Evolutionary conservation across 2,113 vertebrate genomes (phyloP), one percentile per base, ranked within the genome.

Genomic region (Callipepla californica): DNA sequence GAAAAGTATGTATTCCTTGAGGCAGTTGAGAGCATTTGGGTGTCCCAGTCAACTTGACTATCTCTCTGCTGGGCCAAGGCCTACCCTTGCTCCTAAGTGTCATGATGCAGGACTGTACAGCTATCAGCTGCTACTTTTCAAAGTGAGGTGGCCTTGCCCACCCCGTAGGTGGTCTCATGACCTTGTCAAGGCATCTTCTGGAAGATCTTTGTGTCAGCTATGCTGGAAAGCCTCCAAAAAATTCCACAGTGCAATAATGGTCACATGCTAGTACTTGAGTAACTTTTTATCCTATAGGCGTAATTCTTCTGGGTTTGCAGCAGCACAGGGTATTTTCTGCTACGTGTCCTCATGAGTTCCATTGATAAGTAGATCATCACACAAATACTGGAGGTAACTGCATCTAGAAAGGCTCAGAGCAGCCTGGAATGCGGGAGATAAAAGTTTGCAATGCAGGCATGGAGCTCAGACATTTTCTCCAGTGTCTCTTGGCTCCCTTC

Each of bases 21-120:
- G 13, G 28, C 32, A 67, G 16, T 5, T 80, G 21, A 53, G 22
- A 68, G 34, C 12, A 34, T 20, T 38, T 0, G 2, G 28, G 11
- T 34, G 62, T 80, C 17, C 19, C 36, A 74, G 28, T 22, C 16
- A 23, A 58, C 36, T 40, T 87, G 20, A 21, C 19, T 30, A 6
- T 40, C 15, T 5, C 11, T n/a, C 74, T 80, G 11, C 22, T 30
- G 9, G 36, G 45, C 10, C 19, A 50, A 67, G 22, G 48, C 12
- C 25, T 55, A 48, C 30, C 16, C 26, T 36, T 19, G 2, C 6
- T 45, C 47, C 65, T 57, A 11, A 16, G 28, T 12, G 38, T 22
- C 23, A 32, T 14, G 13, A 32, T 2, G 2, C 28, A 62, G 36
- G 6, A 77, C 40, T 3, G 0, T 45, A 55, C 0, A 0, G 20